These are phyloP conservation scores for Nematolebias whitei DNA, from an alignment of 2,113 vertebrate genomes.

Conservation along the genomic window DNA sequence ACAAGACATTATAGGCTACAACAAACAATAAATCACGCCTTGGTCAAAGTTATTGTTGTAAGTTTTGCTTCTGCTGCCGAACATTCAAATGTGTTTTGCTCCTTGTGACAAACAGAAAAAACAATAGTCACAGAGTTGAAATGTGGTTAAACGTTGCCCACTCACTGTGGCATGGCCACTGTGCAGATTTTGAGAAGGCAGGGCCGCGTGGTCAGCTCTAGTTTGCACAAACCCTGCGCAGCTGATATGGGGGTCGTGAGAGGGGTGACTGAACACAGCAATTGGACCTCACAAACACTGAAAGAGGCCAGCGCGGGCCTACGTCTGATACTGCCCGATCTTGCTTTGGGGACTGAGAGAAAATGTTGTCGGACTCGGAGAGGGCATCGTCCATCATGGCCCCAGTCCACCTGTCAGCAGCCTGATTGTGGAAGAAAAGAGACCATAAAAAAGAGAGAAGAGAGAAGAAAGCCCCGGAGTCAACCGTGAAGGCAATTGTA, in stretches of 20 bases:
- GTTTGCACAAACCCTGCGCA: constrained; percentile 73
- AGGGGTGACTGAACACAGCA: constrained; percentile 78
- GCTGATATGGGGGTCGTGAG: constrained; percentile 70
- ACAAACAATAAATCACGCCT: neutral
- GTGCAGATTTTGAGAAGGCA: constrained; percentile 68
- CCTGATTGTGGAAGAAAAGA: constrained; percentile 74
- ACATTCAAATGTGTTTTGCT: too few relatives aligned
- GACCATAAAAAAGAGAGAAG: constrained; percentile 59
- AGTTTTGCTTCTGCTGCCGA: constrained; percentile 12
- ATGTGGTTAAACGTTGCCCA: constrained; percentile 56
- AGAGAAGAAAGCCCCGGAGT: constrained; percentile 55
- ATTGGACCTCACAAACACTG: constrained; percentile 79
- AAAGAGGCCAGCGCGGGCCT: constrained; percentile 65
- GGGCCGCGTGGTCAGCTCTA: constrained; percentile 71
- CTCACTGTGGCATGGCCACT: constrained; percentile 44
- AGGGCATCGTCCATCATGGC: constrained; percentile 80
- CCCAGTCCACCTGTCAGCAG: constrained; percentile 72
- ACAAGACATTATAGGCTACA: neutral
- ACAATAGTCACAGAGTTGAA: constrained; percentile 60
- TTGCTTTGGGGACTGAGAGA: constrained; percentile 80
- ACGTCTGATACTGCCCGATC: constrained; percentile 68
- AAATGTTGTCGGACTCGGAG: constrained; percentile 83
- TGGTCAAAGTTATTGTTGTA: constrained; percentile 4
- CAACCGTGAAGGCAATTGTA: constrained; percentile 59
- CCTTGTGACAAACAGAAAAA: constrained; percentile 55